These are phyloP conservation scores for Periophthalmus magnuspinnatus DNA, from an alignment of 2,797 vertebrate genomes.

Conservation along the genomic window DNA sequence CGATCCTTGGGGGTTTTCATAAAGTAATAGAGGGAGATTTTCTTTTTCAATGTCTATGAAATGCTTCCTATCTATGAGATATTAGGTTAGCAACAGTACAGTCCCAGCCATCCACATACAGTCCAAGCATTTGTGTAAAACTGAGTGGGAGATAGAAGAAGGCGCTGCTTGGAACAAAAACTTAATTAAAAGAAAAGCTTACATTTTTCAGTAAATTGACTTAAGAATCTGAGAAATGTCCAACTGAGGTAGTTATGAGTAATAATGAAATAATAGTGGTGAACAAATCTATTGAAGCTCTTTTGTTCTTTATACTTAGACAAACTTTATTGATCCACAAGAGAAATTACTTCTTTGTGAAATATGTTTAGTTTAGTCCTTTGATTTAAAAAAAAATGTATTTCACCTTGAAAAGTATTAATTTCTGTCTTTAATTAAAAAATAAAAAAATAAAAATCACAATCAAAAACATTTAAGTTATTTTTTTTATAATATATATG, in stretches of 20 bases:
- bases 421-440: background rate
- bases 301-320: background rate
- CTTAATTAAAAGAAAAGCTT: too few relatives aligned
- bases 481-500: background rate
- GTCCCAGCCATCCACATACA: background rate
- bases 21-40: background rate
- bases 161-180: background rate
- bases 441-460: too few relatives aligned
- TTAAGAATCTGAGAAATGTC: too few relatives aligned
- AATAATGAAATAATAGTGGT: background rate
- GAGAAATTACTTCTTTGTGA: too few relatives aligned
- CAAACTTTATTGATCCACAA: too few relatives aligned
- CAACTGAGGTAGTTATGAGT: too few relatives aligned
- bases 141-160: background rate
- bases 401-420: background rate
- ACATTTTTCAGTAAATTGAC: too few relatives aligned
- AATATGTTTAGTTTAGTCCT: background rate
- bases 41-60: background rate
- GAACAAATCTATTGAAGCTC: background rate
- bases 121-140: too few relatives aligned
- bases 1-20: background rate
- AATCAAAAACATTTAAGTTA: too few relatives aligned
- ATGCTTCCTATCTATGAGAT: background rate
- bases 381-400: too few relatives aligned
- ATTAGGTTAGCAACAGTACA: background rate